A percentile compares a stretch with the other conserved stretches of the same genome.
These are phyloP conservation scores for Drosophila nannoptera DNA, from an alignment of 1,140 invertebrate genomes.

Conservation along the genomic window DNA sequence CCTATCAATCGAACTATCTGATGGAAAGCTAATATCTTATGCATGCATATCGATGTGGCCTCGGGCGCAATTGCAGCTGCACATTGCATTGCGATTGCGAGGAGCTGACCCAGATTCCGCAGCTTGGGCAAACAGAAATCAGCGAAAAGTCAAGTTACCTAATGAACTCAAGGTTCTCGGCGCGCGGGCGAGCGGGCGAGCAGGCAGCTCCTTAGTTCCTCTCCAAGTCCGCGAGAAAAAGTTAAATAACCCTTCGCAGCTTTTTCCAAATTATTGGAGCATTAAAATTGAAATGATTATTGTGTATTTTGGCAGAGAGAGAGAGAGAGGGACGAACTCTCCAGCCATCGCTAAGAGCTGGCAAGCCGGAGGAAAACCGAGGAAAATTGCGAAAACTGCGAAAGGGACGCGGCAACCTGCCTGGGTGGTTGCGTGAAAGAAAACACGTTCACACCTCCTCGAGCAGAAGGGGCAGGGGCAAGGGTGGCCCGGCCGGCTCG, in stretches of 20 bases:
- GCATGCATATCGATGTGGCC: no score
- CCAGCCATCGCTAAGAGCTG: conserved; percentile 11
- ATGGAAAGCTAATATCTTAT: no score
- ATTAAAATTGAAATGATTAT: conserved; percentile 78
- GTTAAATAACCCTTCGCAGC: conserved; percentile 57
- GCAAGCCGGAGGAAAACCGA: conserved; percentile 39
- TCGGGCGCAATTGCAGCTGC: conserved; percentile 1
- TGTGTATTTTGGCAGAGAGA: conserved; percentile 56
- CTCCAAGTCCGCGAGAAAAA: background rate
- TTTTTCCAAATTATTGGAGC: conserved; percentile 76
- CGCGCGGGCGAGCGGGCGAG: background rate
- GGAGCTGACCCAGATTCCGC: conserved; percentile 28
- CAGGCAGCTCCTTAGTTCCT: no score
- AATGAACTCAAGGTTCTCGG: conserved; percentile 42
- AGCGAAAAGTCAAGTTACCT: conserved; percentile 20
- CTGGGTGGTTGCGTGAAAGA: conserved; percentile 33
- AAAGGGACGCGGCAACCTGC: conserved; percentile 2
- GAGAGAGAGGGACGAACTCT: conserved; percentile 69
- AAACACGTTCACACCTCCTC: conserved; percentile 69
- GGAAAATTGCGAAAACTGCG: conserved; percentile 63
- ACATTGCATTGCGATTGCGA: background rate
- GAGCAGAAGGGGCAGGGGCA: background rate
- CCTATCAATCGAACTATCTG: no score
- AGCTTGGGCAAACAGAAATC: conserved; percentile 28
- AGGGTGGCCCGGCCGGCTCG: conserved; percentile 18